A percentile compares a stretch with the other conserved stretches of the same genome.
phyloP scores from a whole-genome alignment of 2,797 vertebrate species.

The Borostomias antarcticus region DNA sequence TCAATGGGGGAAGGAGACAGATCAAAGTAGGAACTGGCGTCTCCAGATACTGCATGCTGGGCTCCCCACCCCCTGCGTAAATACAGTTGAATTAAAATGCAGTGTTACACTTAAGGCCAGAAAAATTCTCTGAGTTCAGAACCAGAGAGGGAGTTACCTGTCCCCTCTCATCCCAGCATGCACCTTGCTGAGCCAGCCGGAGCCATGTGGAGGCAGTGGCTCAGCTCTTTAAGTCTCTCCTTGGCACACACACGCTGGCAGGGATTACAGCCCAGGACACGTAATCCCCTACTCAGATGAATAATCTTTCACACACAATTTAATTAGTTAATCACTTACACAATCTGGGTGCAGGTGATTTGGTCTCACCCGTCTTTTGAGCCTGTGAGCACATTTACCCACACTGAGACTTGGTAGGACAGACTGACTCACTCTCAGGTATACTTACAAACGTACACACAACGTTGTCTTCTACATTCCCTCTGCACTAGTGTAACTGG shows the following conservation, averaged over 20 bases:
- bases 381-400: neutral
- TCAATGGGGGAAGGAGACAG: neutral
- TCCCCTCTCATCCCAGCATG: neutral
- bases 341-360: neutral
- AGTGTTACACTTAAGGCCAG: neutral
- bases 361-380: neutral
- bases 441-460: neutral
- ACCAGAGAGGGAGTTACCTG: neutral
- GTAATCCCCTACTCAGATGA: slow-evolving; percentile 8
- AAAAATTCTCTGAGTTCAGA: neutral
- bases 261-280: slow-evolving; percentile 32
- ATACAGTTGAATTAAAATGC: too few relatives aligned
- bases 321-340: slow-evolving; percentile 15
- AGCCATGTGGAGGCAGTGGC: neutral
- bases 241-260: slow-evolving; percentile 8
- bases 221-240: neutral
- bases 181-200: neutral
- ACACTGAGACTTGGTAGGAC: neutral
- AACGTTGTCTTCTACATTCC: slow-evolving; percentile 52
- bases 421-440: neutral
- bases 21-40: neutral
- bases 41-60: neutral
- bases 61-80: too few relatives aligned
- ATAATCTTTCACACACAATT: slow-evolving; percentile 23
- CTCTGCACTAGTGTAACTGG: slow-evolving; percentile 38